Evolutionary conservation across 2,113 vertebrate genomes (phyloP).

Genomic region (Zosterops hypoxanthus): DNA sequence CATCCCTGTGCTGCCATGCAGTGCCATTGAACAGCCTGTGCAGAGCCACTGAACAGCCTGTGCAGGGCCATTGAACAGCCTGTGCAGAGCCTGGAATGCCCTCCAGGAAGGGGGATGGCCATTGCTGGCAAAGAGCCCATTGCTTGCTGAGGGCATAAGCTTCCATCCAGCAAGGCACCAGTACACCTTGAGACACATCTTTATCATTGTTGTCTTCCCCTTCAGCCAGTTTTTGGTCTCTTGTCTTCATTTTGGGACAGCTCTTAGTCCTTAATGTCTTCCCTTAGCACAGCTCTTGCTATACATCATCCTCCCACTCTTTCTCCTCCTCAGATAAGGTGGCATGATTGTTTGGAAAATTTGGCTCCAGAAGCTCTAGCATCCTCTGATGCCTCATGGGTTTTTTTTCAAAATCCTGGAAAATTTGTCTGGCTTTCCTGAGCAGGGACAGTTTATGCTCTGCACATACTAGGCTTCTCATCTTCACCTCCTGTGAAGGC

Average conservation of each 20-base stretch:
- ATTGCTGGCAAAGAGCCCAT: neutral
- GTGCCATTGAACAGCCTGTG: neutral
- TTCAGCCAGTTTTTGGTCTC: too few species aligned
- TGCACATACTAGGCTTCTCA: neutral
- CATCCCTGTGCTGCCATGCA: neutral
- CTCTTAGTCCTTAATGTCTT: neutral
- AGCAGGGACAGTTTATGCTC: too few species aligned
- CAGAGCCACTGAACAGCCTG: neutral
- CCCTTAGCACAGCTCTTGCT: neutral
- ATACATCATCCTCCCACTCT: neutral
- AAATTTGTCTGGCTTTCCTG: neutral
- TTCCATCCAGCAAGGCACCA: neutral
- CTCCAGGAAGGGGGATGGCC: rapidly evolving
- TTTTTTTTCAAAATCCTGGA: neutral
- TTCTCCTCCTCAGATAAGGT: neutral
- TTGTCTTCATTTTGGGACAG: neutral
- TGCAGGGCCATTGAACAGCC: neutral
- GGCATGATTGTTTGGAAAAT: neutral
- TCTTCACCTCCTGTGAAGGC: rapidly evolving
- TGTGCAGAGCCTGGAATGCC: neutral
- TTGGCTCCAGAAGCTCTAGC: neutral
- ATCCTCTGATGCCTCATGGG: neutral
- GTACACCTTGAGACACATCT: neutral
- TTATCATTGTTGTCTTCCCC: neutral
- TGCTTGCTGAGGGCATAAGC: neutral